Evolutionary conservation across 92 coral and sea anemone species (phyloP).

Genomic region (Epizoanthus fatuus): DNA sequence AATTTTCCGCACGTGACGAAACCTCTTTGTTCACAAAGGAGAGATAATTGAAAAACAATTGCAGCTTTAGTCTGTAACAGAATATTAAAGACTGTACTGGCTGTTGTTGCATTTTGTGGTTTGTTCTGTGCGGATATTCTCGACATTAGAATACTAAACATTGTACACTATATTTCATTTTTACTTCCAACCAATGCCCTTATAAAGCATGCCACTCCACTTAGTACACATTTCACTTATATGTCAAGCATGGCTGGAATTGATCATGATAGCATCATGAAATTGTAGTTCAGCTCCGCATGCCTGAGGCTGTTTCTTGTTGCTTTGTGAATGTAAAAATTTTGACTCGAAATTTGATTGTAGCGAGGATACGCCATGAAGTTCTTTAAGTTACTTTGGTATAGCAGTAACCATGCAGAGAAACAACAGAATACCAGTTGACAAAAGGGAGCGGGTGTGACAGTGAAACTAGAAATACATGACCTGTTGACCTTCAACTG

Average conservation of each 20-base stretch:
- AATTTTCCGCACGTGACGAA: slow-evolving; percentile 12
- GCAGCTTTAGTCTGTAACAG: slow-evolving; percentile 16
- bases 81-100: not conserved
- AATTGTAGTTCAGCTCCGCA: slow-evolving; percentile 19
- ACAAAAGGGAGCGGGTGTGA: slow-evolving; percentile 51
- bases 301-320: slow-evolving; percentile 47
- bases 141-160: not conserved
- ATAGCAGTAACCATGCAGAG: slow-evolving; percentile 9
- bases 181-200: slow-evolving; percentile 33
- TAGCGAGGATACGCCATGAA: not conserved
- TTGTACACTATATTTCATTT: slow-evolving; percentile 15
- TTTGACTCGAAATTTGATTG: slow-evolving; percentile 26
- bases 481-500: slow-evolving; percentile 34
- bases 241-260: slow-evolving; percentile 43
- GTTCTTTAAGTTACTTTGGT: slow-evolving; percentile 18
- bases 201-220: slow-evolving; percentile 12
- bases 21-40: slow-evolving; percentile 19
- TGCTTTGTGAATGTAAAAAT: not conserved
- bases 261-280: slow-evolving; percentile 45
- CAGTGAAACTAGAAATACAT: slow-evolving; percentile 28
- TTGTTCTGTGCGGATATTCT: not conserved
- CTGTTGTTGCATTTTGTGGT: slow-evolving; percentile 6
- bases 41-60: slow-evolving; percentile 2
- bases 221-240: slow-evolving; percentile 20
- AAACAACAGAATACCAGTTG: slow-evolving; percentile 28